Evolutionary conservation across 1,140 invertebrate species (phyloP), one percentile per base, ranked within the genome.

Genomic region (Trialeurodes vaporariorum): DNA sequence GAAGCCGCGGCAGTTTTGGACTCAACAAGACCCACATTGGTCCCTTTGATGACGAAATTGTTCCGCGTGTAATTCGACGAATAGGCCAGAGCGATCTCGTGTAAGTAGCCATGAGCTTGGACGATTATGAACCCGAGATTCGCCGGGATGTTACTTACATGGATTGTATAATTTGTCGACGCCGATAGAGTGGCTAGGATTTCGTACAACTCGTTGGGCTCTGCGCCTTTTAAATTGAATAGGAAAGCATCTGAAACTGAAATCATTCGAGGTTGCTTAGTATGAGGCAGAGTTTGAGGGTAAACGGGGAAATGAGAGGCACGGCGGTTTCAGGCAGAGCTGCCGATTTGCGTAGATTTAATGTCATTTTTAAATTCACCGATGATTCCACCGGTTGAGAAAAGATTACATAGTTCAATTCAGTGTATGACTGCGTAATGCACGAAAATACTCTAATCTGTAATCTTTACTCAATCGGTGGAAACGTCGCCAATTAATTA

Each of bases 21-120:
- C 65, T 82, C 74, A 60, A 84, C 78, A 58, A 89, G 72, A 17
- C 87, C 88, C 40, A 89, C 72, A 77, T 89, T 87, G 5, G 81
- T 82, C 9, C 87, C 87, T 63, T 73, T 79, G 61, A 80, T 59
- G 70, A 68, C 34, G 65, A 72, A 1, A 69, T 71, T 40, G 71
- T 73, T 49, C 74, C 73, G 34, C 5, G 5, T 17, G 34, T 9
- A 5, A 49, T 17, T 49, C 17, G 34, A 49, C 68, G 77, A 79
- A 67, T 85, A 84, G 27, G 83, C 83, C 34, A 90, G 70, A 13
- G 83, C 83, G 0, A 89, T 73, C 77, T 85, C 84, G 65, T 82
- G 73, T 21, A 82, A 68, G 69, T 85, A 83, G 60, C 82, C 80
- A 73, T 91, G 88, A 21, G 82, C 81, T 84, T 90, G 87, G 62